Conservation (phyloP, 1,140 invertebrate genomes). For the Eriocheir sinensis region DNA sequence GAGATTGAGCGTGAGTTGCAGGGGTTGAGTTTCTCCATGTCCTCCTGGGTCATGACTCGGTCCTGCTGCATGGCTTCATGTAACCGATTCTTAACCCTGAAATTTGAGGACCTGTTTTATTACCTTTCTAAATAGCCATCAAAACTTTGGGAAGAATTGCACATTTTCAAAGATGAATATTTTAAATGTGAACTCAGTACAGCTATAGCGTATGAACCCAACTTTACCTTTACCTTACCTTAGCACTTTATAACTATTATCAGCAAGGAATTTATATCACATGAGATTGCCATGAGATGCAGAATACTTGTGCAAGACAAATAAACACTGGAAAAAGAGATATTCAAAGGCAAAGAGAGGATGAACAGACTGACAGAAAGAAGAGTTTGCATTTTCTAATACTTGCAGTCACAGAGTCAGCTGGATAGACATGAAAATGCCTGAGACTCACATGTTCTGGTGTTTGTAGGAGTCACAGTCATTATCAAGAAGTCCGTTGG, state of each 20-base stretch:
- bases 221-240: too few species aligned
- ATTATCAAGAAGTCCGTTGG: constrained; percentile 98
- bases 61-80: constrained; percentile 97
- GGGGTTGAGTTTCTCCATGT: constrained; percentile 94
- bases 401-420: neutral
- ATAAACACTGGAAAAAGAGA: neutral
- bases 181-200: too few species aligned
- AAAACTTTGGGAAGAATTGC: too few species aligned
- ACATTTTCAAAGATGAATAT: too few species aligned
- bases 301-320: neutral
- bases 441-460: constrained; percentile 76
- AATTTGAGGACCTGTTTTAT: too few species aligned
- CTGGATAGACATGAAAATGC: too few species aligned
- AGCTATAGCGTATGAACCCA: too few species aligned
- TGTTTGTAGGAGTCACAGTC: constrained; percentile 89
- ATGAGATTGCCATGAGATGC: neutral
- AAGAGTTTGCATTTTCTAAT: neutral
- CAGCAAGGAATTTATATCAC: too few species aligned
- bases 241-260: too few species aligned
- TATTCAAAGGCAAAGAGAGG: neutral
- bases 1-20: constrained; percentile 89
- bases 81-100: constrained; percentile 95
- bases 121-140: too few species aligned
- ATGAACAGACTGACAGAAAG: too few species aligned
- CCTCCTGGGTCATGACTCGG: constrained; percentile 92